Conservation (phyloP, 2,888 invertebrate genomes). For the Bhutanitis thaidina region DNA sequence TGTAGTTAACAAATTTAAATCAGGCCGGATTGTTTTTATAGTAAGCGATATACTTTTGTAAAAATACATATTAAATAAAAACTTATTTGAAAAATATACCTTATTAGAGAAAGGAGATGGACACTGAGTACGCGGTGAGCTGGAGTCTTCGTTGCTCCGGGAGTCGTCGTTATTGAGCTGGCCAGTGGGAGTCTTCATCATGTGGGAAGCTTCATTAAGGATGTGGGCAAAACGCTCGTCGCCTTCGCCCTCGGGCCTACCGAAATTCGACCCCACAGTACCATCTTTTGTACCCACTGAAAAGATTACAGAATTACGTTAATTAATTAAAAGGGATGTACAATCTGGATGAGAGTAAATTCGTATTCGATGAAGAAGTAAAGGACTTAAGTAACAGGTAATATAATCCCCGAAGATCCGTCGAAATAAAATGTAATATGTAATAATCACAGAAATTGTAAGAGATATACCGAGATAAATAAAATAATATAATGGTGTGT, state of each 20-base stretch:
- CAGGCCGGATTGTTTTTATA: too few species aligned
- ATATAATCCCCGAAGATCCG: too few species aligned
- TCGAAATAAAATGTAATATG: too few species aligned
- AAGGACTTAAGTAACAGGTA: too few species aligned
- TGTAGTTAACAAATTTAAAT: too few species aligned
- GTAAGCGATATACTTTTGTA: too few species aligned
- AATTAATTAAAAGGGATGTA: too few species aligned
- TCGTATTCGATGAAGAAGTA: neutral
- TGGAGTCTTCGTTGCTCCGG: constrained; percentile 89
- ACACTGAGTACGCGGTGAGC: constrained; percentile 88
- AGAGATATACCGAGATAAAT: too few species aligned
- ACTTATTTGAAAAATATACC: neutral
- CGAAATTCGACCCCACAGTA: constrained; percentile 86
- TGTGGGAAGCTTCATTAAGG: constrained; percentile 93
- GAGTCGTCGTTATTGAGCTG: constrained; percentile 78
- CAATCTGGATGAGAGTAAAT: neutral
- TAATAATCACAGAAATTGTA: too few species aligned
- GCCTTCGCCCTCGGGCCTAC: constrained; percentile 86
- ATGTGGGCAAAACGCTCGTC: constrained; percentile 97
- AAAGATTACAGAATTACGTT: constrained; percentile 29
- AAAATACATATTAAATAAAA: too few species aligned
- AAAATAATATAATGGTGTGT: too few species aligned
- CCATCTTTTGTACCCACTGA: constrained; percentile 89
- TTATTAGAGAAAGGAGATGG: constrained; percentile 86
- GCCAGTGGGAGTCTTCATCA: constrained; percentile 85